These are phyloP conservation scores for Bergia sp. DNA, from an alignment of 92 coral and sea anemone genomes.

Conservation along the genomic window DNA sequence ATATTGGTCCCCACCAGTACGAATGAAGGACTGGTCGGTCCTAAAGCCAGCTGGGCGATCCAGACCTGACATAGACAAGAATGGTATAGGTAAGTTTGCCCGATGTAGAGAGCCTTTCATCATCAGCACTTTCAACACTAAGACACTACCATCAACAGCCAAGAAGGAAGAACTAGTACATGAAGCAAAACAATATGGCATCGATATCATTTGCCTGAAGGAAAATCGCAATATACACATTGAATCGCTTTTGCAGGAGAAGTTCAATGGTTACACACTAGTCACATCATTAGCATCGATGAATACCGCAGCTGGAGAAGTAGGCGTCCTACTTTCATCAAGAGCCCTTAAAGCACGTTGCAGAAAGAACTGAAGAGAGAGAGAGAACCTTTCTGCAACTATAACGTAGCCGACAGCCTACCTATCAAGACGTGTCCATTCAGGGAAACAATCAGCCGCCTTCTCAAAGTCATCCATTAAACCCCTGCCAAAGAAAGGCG, in stretches of 20 bases:
- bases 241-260: conserved; percentile 20
- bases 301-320: conserved; percentile 39
- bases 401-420: too few species aligned
- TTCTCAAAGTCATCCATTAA: too few species aligned
- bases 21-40: too few species aligned
- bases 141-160: conserved; percentile 25
- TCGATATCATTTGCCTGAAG: conserved; percentile 41
- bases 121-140: conserved; percentile 46
- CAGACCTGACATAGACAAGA: too few species aligned
- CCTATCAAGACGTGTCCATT: too few species aligned
- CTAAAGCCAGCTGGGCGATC: too few species aligned
- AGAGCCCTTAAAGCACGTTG: conserved; percentile 17
- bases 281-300: conserved; percentile 31
- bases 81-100: too few species aligned
- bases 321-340: conserved; percentile 38
- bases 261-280: conserved; percentile 32
- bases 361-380: background rate
- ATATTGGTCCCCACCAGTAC: too few species aligned
- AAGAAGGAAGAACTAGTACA: conserved; percentile 6
- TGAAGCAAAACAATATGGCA: background rate
- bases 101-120: background rate
- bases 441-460: too few species aligned
- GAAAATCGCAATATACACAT: conserved; percentile 34
- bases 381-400: too few species aligned
- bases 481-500: too few species aligned